Evolutionary conservation across 2,888 invertebrate species (phyloP), one percentile per base, ranked within the genome.

Genomic region (Julus scanicus): DNA sequence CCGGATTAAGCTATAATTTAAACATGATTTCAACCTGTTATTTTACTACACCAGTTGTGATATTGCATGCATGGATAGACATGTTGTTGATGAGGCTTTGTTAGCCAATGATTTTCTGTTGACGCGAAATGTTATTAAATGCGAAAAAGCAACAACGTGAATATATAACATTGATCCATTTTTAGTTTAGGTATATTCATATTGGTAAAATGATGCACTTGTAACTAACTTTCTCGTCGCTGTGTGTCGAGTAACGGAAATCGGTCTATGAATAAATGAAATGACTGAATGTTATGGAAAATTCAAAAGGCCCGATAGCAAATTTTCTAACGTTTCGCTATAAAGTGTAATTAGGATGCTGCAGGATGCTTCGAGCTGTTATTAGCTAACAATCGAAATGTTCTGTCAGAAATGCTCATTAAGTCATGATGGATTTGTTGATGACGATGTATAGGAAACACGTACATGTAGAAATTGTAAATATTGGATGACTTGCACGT

Each of bases 361-460:
- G 3, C 4, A 6, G 20, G 63, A 6, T 63, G 63, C 44, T 8
- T 44, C 44, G 44, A 44, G 63, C 20, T 63, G 17, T n/a, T 63
- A 63, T 20, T 20, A 63, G 63, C 17, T n/a, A 63, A 63, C 63
- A 63, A 20, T 63, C 53, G 8, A 63, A 63, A 63, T 63, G 20
- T 63, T 63, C 63, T 20, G 63, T 63, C 63, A 63, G n/a, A 63
- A 63, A 63, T 63, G n/a, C 63, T 63, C 63, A 63, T 63, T 63
- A 63, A 63, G n/a, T 17, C n/a, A 20, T 63, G 63, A 63, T 63
- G 63, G 9, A 63, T 63, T 63, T 63, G 63, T n/a, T 9, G 63
- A 63, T 63, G 63, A 63, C 63, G 63, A 63, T 63, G 20, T 63
- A 8, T 63, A 20, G 63, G 53, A 63, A 63, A 8, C n/a, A n/a